Conservation (phyloP, 2,888 invertebrate species). For the Drepanosiphum platanoidis region DNA sequence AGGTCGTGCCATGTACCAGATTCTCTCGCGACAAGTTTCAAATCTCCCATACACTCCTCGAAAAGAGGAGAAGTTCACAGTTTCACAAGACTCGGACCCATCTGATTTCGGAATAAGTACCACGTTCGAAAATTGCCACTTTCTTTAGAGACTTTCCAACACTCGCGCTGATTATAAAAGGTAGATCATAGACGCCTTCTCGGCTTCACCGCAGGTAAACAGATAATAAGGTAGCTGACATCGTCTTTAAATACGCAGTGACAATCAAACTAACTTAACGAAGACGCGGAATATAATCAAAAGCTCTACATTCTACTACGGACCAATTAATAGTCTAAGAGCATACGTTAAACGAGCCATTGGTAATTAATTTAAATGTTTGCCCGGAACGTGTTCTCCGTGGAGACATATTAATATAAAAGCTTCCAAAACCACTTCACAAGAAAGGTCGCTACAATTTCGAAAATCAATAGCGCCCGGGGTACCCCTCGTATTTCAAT, state of each 20-base stretch:
- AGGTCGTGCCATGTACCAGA: too few relatives aligned
- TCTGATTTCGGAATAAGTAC: too few relatives aligned
- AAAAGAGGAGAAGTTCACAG: too few relatives aligned
- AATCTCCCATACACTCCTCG: too few relatives aligned
- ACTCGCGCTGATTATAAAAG: too few relatives aligned
- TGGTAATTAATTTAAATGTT: conserved; percentile 28
- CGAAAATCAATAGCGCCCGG: conserved; percentile 43
- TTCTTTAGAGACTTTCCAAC: too few relatives aligned
- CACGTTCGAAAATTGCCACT: too few relatives aligned
- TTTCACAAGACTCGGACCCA: too few relatives aligned
- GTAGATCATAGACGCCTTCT: too few relatives aligned
- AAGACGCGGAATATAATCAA: neutral
- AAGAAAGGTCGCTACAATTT: conserved; percentile 24
- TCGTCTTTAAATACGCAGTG: neutral
- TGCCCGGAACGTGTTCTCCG: neutral
- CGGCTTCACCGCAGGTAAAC: too few relatives aligned
- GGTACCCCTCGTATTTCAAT: conserved; percentile 18
- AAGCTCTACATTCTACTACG: neutral
- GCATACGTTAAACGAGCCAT: conserved; percentile 7
- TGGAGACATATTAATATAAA: neutral
- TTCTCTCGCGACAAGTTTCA: too few relatives aligned
- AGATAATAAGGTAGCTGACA: too few relatives aligned
- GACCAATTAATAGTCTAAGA: neutral
- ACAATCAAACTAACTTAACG: neutral
- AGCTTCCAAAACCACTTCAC: conserved; percentile 26